A percentile compares a stretch with the other conserved stretches of the same genome.
These are phyloP conservation scores for Xenopus borealis DNA, from an alignment of 2,113 vertebrate species.

Conservation along the genomic window DNA sequence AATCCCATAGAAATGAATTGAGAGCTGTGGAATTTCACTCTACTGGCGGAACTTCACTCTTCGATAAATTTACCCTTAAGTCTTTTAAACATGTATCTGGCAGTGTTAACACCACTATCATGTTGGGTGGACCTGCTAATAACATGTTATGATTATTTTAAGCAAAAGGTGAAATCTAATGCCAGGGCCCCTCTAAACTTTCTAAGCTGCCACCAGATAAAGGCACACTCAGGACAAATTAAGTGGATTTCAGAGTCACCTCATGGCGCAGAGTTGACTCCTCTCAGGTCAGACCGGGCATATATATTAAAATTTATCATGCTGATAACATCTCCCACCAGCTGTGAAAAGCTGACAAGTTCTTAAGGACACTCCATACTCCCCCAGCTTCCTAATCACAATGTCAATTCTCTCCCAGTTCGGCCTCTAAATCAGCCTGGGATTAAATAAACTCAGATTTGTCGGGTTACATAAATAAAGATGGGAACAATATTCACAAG, in stretches of 20 bases:
- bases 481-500: conserved; percentile 29
- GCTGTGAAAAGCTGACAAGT: conserved; percentile 5
- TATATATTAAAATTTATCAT: conserved; percentile 19
- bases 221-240: neutral
- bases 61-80: too few species aligned
- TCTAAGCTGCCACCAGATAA: neutral
- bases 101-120: too few species aligned
- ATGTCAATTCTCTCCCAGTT: neutral
- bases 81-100: too few species aligned
- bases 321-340: conserved; percentile 27
- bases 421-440: too few species aligned
- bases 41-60: too few species aligned
- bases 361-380: neutral
- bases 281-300: neutral
- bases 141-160: neutral
- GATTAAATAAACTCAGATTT: neutral
- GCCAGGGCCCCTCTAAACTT: neutral
- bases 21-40: too few species aligned
- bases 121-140: too few species aligned
- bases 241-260: conserved; percentile 6
- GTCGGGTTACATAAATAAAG: conserved; percentile 9
- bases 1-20: too few species aligned
- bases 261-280: neutral
- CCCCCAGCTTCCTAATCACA: neutral
- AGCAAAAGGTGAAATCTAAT: neutral